Conservation (phyloP, 92 coral and sea anemone species). For the Paragorgia papillata region DNA sequence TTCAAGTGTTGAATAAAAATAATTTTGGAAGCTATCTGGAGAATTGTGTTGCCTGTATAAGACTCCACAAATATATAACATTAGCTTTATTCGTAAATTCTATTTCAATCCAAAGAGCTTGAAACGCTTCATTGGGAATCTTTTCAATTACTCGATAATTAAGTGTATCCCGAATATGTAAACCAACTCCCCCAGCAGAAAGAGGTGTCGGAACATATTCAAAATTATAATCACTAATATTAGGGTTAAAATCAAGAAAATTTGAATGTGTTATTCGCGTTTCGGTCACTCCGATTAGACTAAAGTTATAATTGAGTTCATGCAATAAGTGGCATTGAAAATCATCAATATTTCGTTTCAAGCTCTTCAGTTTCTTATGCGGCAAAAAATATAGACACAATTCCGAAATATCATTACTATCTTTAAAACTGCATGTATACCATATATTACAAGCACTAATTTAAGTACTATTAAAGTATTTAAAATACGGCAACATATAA, state of each 20-base stretch:
- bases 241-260: conserved; percentile 37
- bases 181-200: conserved; percentile 63
- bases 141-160: conserved; percentile 39
- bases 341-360: conserved; percentile 52
- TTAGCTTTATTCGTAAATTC: conserved; percentile 36
- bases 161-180: conserved; percentile 49
- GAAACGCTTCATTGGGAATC: too few species aligned
- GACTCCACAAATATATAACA: conserved; percentile 47
- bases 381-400: too few species aligned
- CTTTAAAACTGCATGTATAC: too few species aligned
- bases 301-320: conserved; percentile 46
- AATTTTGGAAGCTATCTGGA: conserved; percentile 33
- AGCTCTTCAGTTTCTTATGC: too few species aligned
- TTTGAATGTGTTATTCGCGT: conserved; percentile 41
- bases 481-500: too few species aligned
- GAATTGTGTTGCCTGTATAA: conserved; percentile 55
- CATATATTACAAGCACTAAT: too few species aligned
- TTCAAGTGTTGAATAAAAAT: too few species aligned
- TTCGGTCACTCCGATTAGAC: conserved; percentile 62
- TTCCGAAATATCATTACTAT: too few species aligned
- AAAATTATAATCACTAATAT: conserved; percentile 55
- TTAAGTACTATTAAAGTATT: too few species aligned
- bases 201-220: conserved; percentile 67
- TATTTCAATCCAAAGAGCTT: conserved; percentile 62
- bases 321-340: conserved; percentile 50